Base-by-base conservation (phyloP, 2,113 vertebrate genomes). In the Haliaeetus leucogaster region DNA sequence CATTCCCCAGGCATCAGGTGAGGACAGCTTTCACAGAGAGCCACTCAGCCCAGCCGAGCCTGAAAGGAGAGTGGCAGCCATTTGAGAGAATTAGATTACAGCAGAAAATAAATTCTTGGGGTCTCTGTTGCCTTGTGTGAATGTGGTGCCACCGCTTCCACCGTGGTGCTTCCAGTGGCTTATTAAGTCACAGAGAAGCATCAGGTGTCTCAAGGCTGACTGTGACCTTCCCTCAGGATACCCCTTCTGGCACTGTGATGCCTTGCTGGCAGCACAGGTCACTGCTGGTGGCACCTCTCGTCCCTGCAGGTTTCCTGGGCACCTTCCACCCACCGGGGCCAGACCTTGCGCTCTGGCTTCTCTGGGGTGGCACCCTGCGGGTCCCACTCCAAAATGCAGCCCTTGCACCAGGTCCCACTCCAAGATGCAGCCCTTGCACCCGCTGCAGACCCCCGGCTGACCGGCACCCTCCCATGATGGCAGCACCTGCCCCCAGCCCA, bases 151-250 rank as follows among this genome's bases (percentile, higher is more conserved):
- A 43, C 48, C 11, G 3, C 48, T 26, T 16, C 47, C 34, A 27
- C 1, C 0, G n/a, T 1, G 7, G 21, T 42, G 52, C 58, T 56
- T 52, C 55, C 40, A 30, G n/a, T 1, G 2, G 56, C 42, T 79
- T 30, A 2, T 11, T 9, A 13, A 25, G 48, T 29, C 38, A 18
- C 36, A 38, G 43, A 34, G 63, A 32, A 74, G 68, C 43, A 13
- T 9, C 36, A 17, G 25, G 25, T 45, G 43, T 23, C 43, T 45
- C 50, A 1, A 6, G 48, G 45, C 18, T 36, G 74, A 9, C 59
- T 22, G 20, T 7, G 58, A 13, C 71, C 34, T 38, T 34, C 25
- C 38, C 50, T 20, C n/a, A 2, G 34, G 36, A 16, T 6, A 47
- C 10, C 45, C 47, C n/a, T 17, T 1, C 26, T 18, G 40, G 11